Evolutionary conservation across 2,113 vertebrate species (phyloP), one percentile per base, ranked within the genome.

Genomic region (Tachuris rubrigastra): DNA sequence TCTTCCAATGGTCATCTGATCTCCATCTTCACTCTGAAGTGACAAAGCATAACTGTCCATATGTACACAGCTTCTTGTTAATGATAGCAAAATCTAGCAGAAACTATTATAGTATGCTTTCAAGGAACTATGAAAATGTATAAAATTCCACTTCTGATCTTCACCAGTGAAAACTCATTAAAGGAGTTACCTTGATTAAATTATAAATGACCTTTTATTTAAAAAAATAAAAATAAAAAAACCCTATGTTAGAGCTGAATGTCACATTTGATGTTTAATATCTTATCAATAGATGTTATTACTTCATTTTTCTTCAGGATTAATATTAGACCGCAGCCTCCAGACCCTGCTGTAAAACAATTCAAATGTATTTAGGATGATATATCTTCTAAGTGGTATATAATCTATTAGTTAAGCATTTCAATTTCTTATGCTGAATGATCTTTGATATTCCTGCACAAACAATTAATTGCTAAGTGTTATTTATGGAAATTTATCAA

Each of bases 181-280:
- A 81, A 69, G 16, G 12, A 73, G 53, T 39, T 52, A 20, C 13
- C 5, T 59, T 60, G 19, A 41, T 8, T 68, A 35, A 80, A 62
- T 75, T 67, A 41, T 27, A 77, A 65, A 47, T 23, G 0, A 7
- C 1, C 8, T 0, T 0, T 16, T n/a, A n/a, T n/a, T n/a, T n/a
- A n/a, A n/a, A 59, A 68, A 66, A 85, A 47, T 46, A 14, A 16
- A 41, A 41, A 31, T 2, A 27, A 52, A 50, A 27, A 9, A 27
- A 16, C 49, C 49, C 4, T 16, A 1, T 44, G 9, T 74, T 72
- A n/a, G 9, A 50, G 5, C 5, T 49, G 31, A 75, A 76, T 68
- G 20, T 44, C 58, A 49, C 6, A 9, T 33, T 24, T 15, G 2
- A 2, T 31, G 6, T 58, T 84, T 62, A 5, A 8, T 50, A 11